These are phyloP conservation scores for Hemicentrotus pulcherrimus DNA, from an alignment of 35 echinoderm and acorn worm species.

Conservation along the genomic window DNA sequence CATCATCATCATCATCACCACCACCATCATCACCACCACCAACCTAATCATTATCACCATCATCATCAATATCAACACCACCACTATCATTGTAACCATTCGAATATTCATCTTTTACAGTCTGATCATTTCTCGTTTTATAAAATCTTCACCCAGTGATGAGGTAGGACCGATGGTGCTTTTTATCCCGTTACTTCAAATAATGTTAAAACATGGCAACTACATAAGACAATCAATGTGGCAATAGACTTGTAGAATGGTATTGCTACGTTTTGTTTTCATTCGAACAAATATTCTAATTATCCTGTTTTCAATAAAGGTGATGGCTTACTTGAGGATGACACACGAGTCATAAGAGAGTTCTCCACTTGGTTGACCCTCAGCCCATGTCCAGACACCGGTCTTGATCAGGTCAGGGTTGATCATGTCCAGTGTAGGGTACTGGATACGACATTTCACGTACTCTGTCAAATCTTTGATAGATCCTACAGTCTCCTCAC, in stretches of 20 bases:
- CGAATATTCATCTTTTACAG: too few relatives aligned
- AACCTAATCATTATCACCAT: background rate
- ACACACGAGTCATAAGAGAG: constrained; percentile 72
- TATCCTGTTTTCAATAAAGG: background rate
- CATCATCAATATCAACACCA: background rate
- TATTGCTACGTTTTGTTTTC: too few relatives aligned
- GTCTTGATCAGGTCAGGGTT: constrained; percentile 77
- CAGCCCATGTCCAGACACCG: constrained; percentile 88
- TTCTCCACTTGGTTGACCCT: constrained; percentile 64
- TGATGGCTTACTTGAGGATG: constrained; percentile 54
- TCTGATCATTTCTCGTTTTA: too few relatives aligned
- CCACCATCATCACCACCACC: background rate
- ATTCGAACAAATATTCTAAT: background rate
- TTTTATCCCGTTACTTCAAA: too few relatives aligned
- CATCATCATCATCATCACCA: background rate
- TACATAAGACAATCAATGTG: background rate
- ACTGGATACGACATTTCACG: constrained; percentile 59
- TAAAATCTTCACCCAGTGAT: too few relatives aligned
- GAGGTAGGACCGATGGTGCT: too few relatives aligned
- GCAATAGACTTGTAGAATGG: too few relatives aligned
- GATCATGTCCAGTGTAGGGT: constrained; percentile 70
- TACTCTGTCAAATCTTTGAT: constrained; percentile 25
- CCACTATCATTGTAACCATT: background rate
- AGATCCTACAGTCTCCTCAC: constrained; percentile 51
- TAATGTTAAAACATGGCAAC: background rate